Base-by-base conservation (phyloP, 2,888 invertebrate species). In the Acleris laterana region DNA sequence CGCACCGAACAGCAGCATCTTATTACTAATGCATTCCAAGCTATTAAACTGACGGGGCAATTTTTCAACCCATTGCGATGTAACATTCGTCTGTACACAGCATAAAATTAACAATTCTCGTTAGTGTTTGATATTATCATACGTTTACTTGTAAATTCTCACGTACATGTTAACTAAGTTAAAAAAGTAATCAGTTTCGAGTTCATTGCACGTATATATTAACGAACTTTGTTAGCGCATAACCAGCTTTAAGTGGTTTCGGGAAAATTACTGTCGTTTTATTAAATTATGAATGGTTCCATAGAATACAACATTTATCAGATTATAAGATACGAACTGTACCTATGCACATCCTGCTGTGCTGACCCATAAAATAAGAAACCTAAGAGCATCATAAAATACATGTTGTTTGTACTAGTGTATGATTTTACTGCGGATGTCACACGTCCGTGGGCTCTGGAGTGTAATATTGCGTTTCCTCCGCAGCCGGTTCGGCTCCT, bases 31-130 rank as follows among this genome's bases (percentile, higher is more conserved):
- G 55, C 68, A 66, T 61, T 62, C 60, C 49, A 51, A 60, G 64
- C 62, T 72, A 73, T 77, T 77, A 75, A 75, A 73, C 70, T 71
- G 72, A 68, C 71, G 71, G 72, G 77, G 73, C 68, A 74, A 77
- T 74, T 70, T 74, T 71, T 62, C 72, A 42, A 32, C 65, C 70
- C 59, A 63, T 74, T 69, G 68, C 74, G 71, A 72, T 76, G 77
- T 73, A 75, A 77, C 77, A 77, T 78, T 80, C 74, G 77, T 79
- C 77, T 76, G 71, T 73, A 77, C 78, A 81, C 73, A 72, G 69
- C 51, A 55, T 58, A 32, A 28, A 49, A 42, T 61, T 46, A 46
- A 46, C 17, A 44, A 59, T 63, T 58, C 46, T 59, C 32, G 28
- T 61, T 62, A 62, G 66, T 48, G 17, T 49, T 16, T 17, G 13